Evolutionary conservation across 2,113 vertebrate species (phyloP).

Genomic region (Onychorhynchus coronatus): DNA sequence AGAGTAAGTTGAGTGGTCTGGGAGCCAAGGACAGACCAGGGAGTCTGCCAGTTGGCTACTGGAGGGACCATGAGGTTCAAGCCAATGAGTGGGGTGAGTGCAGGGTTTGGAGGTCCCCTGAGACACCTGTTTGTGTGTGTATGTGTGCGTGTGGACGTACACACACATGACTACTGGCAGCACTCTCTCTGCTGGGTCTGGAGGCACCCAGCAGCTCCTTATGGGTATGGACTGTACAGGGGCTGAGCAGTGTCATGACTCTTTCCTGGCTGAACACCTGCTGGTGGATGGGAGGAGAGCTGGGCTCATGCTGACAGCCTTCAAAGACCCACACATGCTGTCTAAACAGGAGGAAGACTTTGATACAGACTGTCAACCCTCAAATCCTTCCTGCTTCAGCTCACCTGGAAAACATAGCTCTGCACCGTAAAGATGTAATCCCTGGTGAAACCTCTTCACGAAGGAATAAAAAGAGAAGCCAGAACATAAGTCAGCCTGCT

Average conservation of each 20-base stretch:
- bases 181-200: accelerated
- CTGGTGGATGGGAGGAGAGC: neutral
- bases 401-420: neutral
- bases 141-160: accelerated
- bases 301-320: neutral
- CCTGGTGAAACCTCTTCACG: neutral
- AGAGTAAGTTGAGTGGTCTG: accelerated
- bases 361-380: neutral
- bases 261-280: neutral
- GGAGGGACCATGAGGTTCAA: neutral
- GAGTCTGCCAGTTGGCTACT: neutral
- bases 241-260: neutral
- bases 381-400: neutral
- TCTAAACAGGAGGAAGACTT: neutral
- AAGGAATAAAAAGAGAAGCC: neutral
- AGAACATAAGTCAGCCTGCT: neutral
- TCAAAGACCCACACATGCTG: neutral
- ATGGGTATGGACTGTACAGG: neutral
- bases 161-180: neutral
- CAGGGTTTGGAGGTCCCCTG: neutral
- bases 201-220: neutral
- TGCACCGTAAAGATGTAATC: neutral
- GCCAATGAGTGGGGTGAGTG: too few species aligned
- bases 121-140: neutral
- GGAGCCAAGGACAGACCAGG: neutral